A percentile compares a stretch with the other conserved stretches of the same genome.
Conservation (phyloP, 2,113 vertebrate genomes). For the Salvator merianae region DNA sequence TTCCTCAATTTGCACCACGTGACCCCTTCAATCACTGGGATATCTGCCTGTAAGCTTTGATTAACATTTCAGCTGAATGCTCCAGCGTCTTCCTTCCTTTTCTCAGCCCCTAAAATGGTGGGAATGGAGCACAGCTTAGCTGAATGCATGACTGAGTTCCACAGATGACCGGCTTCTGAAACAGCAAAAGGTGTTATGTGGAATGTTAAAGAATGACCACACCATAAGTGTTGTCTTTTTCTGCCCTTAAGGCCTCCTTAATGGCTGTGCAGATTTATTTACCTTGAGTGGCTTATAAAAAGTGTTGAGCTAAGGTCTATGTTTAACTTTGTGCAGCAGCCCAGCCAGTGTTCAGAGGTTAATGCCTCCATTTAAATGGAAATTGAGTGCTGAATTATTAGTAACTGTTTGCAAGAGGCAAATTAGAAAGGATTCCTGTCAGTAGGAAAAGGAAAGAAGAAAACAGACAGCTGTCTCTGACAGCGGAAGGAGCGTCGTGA, state of each 20-base stretch:
- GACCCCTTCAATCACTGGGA: no score
- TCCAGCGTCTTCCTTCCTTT: no score
- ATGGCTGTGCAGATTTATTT: slow-evolving; percentile 52
- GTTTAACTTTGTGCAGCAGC: slow-evolving; percentile 47
- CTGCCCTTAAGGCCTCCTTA: slow-evolving; percentile 15
- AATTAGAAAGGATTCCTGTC: slow-evolving; percentile 57
- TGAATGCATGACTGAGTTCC: background rate
- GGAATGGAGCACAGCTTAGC: background rate
- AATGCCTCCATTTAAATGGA: slow-evolving; percentile 77
- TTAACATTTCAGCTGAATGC: background rate
- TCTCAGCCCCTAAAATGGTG: background rate
- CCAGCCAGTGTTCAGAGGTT: slow-evolving; percentile 56
- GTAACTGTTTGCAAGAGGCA: slow-evolving; percentile 62
- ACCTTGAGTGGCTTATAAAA: slow-evolving; percentile 31
- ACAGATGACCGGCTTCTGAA: no score
- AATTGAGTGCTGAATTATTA: slow-evolving; percentile 73
- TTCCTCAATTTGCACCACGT: background rate
- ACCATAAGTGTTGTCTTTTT: background rate
- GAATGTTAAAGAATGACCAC: background rate
- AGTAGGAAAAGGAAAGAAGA: background rate
- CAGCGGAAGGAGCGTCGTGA: no score
- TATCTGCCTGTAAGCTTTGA: background rate
- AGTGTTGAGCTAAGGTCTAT: slow-evolving; percentile 31
- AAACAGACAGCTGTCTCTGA: background rate
- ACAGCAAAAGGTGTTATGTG: background rate